These are phyloP conservation scores for Gallinago undulata DNA, from an alignment of 2,113 vertebrate species.

Conservation along the genomic window DNA sequence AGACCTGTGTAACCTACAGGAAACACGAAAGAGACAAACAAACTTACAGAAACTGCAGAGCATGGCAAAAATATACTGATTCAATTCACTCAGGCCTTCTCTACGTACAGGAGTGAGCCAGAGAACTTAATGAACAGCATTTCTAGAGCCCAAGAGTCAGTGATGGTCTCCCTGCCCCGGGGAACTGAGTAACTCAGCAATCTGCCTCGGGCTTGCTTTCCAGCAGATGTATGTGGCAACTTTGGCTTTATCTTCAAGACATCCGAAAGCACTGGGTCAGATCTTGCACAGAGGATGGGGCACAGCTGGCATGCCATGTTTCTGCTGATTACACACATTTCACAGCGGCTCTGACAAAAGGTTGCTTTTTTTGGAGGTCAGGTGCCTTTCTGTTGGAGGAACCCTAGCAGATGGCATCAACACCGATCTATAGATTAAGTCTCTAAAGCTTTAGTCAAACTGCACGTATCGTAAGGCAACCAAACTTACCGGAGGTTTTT, in stretches of 20 bases:
- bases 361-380: not conserved
- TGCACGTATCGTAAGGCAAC: not conserved
- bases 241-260: not conserved
- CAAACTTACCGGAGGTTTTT: not conserved
- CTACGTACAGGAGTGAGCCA: not conserved
- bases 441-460: not conserved
- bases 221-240: not conserved
- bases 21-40: not conserved
- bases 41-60: not conserved
- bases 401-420: not conserved
- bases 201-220: not conserved
- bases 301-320: not conserved
- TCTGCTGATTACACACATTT: not conserved
- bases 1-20: not conserved
- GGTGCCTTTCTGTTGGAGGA: not conserved
- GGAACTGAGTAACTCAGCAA: not conserved
- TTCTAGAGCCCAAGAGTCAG: not conserved
- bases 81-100: not conserved
- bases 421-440: not conserved
- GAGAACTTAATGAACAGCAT: not conserved
- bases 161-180: not conserved
- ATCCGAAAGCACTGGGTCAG: not conserved
- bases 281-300: not conserved
- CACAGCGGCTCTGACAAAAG: not conserved
- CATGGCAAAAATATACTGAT: not conserved